Percentiles rank a stretch among this genome's conserved stretches.
Evolutionary conservation across 2,888 invertebrate genomes (phyloP).

Genomic region (Lasioglossum marginatum): DNA sequence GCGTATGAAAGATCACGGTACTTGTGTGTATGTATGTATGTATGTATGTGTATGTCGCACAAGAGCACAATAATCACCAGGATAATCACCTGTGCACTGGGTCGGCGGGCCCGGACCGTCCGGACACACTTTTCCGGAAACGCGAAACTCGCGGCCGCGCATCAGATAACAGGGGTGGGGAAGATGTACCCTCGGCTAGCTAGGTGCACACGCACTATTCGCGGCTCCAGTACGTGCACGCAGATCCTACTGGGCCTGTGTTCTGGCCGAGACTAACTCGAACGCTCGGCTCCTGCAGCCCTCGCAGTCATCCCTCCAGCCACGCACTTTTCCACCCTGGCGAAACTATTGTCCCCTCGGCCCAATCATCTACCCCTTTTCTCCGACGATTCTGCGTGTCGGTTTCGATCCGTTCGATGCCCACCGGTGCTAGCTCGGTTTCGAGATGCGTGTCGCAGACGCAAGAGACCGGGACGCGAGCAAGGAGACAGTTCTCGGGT

Average conservation of each 20-base stretch:
- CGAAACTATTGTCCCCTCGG: slow-evolving; percentile 75
- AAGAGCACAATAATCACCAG: slow-evolving; percentile 64
- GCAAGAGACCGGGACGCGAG: slow-evolving; percentile 6
- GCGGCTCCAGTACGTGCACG: slow-evolving; percentile 71
- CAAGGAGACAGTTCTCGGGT: slow-evolving; percentile 13
- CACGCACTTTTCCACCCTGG: slow-evolving; percentile 82
- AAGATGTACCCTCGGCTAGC: slow-evolving; percentile 40
- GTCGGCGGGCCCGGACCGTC: not conserved
- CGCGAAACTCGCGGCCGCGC: slow-evolving; percentile 46
- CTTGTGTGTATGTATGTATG: not conserved
- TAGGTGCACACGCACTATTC: slow-evolving; percentile 63
- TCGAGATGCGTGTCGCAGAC: not conserved
- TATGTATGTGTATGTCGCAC: slow-evolving; percentile 24
- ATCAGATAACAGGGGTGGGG: slow-evolving; percentile 36
- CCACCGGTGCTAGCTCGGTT: too few relatives aligned
- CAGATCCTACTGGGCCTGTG: slow-evolving; percentile 84
- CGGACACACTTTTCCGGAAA: slow-evolving; percentile 21
- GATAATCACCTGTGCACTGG: slow-evolving; percentile 72
- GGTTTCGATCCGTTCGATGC: not conserved
- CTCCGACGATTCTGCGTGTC: not conserved
- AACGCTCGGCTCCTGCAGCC: slow-evolving; percentile 82
- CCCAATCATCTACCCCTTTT: not conserved
- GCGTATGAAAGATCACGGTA: slow-evolving; percentile 14
- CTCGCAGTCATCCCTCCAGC: slow-evolving; percentile 84
- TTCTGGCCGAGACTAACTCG: slow-evolving; percentile 84